Evolutionary conservation across 2,797 vertebrate genomes (phyloP), one percentile per base, ranked within the genome.

Genomic region (Coendou prehensilis): DNA sequence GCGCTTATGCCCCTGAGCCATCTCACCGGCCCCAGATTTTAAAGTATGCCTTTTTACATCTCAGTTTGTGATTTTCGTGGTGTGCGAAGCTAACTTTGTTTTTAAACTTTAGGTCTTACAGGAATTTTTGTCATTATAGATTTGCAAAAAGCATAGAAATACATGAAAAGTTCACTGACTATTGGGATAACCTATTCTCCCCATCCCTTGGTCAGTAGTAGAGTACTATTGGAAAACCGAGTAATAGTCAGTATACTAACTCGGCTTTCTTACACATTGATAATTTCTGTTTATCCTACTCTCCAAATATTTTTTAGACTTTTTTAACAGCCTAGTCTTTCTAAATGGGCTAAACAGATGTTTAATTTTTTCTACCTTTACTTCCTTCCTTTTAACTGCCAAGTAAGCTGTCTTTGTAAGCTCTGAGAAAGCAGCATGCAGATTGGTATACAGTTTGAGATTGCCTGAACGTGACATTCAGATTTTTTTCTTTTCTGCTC

Each of bases 201-300:
- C 17, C 11, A 4, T n/a, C 83, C 59, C 78, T 89, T 78, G 6
- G 52, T 54, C 63, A 90, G 8, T 54, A 88, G 22, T 80, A 73
- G 22, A 84, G 47, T 87, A 41, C 13, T 61, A 61, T 61, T 79
- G 67, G 61, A 95, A 56, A 89, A 87, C 28, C 13, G 94, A 59
- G 54, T 81, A 87, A 54, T 54, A 78, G 41, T 90, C 9, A 41
- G 37, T 41, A 54, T 90, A 30, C 73, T 92, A 69, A 47, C 73
- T 95, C 45, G 93, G 14, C 28, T 93, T 9, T 84, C 57, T 94
- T 63, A 89, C 3, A 41, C 33, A 78, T 41, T n/a, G 67, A 54
- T 94, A 54, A 50, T 92, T 75, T 80, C 47, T 86, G 56, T 81
- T 81, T 97, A 37, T 87, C 57, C 69, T 95, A 64, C n/a, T 93